Conservation (phyloP, 2,797 vertebrate species). For the Anguilla anguilla region DNA sequence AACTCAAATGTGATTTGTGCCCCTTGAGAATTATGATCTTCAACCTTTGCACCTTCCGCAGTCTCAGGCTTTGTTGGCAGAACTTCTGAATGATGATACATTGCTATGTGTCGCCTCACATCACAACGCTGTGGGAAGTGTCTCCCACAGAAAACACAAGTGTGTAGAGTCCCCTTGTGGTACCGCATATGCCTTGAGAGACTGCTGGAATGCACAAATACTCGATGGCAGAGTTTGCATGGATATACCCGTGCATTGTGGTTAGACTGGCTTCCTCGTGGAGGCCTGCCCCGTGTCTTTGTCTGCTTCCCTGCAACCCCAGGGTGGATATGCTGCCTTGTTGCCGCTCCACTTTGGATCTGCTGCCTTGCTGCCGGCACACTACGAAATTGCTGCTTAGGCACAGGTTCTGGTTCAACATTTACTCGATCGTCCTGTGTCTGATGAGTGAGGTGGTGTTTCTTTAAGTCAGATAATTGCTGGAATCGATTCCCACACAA, state of each 20-base stretch:
- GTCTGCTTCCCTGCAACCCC: conserved; percentile 34
- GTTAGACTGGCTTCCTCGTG: conserved; percentile 56
- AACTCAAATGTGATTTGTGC: conserved; percentile 18
- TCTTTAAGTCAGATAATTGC: conserved; percentile 67
- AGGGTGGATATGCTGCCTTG: conserved; percentile 47
- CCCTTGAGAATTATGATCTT: conserved; percentile 30
- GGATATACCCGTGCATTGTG: conserved; percentile 68
- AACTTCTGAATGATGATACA: conserved; percentile 72
- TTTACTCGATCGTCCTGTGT: conserved; percentile 68
- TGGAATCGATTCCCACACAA: conserved; percentile 75
- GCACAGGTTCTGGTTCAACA: conserved; percentile 59
- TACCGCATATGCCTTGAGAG: conserved; percentile 79
- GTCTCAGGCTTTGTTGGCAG: conserved; percentile 31
- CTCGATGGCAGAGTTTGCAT: conserved; percentile 76
- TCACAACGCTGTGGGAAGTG: conserved; percentile 78
- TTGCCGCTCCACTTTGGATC: conserved; percentile 28
- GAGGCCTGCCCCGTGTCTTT: conserved; percentile 53
- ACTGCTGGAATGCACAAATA: conserved; percentile 81
- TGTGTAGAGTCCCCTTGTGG: conserved; percentile 79
- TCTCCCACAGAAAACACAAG: conserved; percentile 73
- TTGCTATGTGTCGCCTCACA: conserved; percentile 71
- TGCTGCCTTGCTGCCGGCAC: conserved; percentile 33
- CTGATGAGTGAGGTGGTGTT: conserved; percentile 74
- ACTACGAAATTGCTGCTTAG: conserved; percentile 48
- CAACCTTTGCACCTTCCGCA: conserved; percentile 21